Percentiles rank a stretch among this genome's conserved stretches.
These are phyloP conservation scores for Apocrypta bakeri DNA, from an alignment of 1,140 invertebrate genomes.

Conservation along the genomic window DNA sequence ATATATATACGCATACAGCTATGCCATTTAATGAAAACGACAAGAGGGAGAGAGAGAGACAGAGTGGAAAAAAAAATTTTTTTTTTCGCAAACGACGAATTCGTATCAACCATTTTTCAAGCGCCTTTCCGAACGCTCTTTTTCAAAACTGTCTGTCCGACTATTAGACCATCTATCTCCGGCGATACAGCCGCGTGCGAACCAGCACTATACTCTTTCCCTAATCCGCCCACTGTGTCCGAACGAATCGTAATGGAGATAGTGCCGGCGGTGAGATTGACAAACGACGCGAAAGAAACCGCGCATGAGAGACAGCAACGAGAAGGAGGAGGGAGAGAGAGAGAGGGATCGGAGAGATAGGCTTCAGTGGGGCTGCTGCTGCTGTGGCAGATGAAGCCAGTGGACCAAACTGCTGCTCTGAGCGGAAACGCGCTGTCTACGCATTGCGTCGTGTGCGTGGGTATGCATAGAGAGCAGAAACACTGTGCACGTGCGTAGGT, in stretches of 20 bases:
- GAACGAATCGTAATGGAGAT: slow-evolving; percentile 50
- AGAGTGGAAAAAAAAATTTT: background rate
- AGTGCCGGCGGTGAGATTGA: slow-evolving; percentile 40
- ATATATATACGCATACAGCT: too few species aligned
- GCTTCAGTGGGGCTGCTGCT: slow-evolving; percentile 8
- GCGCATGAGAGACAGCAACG: background rate
- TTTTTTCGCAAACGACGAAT: background rate
- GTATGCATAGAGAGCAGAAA: background rate
- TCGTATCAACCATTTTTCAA: slow-evolving; percentile 33
- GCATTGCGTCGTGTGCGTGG: background rate
- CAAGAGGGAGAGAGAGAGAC: too few species aligned
- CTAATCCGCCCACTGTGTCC: slow-evolving; percentile 44
- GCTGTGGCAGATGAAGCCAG: background rate
- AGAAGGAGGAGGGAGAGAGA: too few species aligned
- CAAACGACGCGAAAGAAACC: slow-evolving; percentile 53
- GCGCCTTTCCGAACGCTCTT: slow-evolving; percentile 19
- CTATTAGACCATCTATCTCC: slow-evolving; percentile 35
- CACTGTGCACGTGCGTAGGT: background rate
- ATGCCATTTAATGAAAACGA: too few species aligned
- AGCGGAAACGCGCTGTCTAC: slow-evolving; percentile 46
- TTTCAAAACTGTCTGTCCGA: slow-evolving; percentile 5
- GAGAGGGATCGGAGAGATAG: slow-evolving; percentile 17
- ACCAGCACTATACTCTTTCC: background rate
- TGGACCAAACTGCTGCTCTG: slow-evolving; percentile 22
- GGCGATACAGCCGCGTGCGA: background rate